Percentiles rank a stretch among this genome's conserved stretches.
These are phyloP conservation scores for Pseudococcus viburni DNA, from an alignment of 2,888 invertebrate genomes.

Conservation along the genomic window DNA sequence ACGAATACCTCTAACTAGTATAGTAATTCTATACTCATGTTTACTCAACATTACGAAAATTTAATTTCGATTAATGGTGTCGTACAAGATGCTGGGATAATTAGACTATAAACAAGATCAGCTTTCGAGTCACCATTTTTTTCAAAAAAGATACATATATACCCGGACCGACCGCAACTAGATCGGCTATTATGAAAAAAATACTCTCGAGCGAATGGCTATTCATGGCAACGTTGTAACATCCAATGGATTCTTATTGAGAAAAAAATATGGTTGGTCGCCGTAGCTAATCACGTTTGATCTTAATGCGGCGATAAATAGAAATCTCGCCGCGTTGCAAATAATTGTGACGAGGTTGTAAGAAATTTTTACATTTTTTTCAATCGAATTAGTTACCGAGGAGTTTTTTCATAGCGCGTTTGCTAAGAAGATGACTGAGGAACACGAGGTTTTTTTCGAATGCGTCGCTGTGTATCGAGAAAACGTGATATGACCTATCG, in stretches of 20 bases:
- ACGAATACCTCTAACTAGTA: neutral
- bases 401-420: neutral
- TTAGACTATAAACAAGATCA: slow-evolving; percentile 6
- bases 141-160: neutral
- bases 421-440: neutral
- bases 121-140: neutral
- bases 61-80: neutral
- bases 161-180: neutral
- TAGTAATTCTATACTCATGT: neutral
- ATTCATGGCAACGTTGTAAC: slow-evolving; percentile 24
- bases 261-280: slow-evolving; percentile 38
- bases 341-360: slow-evolving; percentile 30
- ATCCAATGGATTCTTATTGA: slow-evolving; percentile 14
- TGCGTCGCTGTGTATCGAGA: neutral
- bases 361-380: slow-evolving; percentile 41
- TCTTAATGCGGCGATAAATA: slow-evolving; percentile 52
- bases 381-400: slow-evolving; percentile 21
- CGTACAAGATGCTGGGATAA: neutral
- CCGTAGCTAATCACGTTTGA: slow-evolving; percentile 54
- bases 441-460: neutral
- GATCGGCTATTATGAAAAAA: slow-evolving; percentile 16
- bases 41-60: slow-evolving; percentile 3
- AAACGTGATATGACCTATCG: slow-evolving; percentile 9
- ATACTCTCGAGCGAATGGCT: slow-evolving; percentile 30
- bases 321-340: slow-evolving; percentile 29